These are phyloP conservation scores for Microcebus lehilahytsara DNA, from an alignment of 2,113 vertebrate species.

Conservation along the genomic window DNA sequence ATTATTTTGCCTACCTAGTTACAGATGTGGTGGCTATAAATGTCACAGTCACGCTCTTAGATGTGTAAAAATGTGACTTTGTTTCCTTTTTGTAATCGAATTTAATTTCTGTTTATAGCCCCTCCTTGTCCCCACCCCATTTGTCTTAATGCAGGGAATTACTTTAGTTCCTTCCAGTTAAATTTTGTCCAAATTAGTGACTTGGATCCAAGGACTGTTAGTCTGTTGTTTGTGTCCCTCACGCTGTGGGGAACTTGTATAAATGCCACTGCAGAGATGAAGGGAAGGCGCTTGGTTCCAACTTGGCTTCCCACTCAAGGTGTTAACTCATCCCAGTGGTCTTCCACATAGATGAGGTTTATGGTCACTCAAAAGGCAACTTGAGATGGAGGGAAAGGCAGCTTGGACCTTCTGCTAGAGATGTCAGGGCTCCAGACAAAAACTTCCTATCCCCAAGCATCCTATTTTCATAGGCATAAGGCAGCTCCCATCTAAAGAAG, in stretches of 20 bases:
- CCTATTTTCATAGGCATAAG: background rate
- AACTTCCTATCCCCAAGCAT: background rate
- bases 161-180: background rate
- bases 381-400: background rate
- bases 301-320: background rate
- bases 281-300: background rate
- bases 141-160: background rate
- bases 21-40: background rate
- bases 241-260: background rate
- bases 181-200: background rate
- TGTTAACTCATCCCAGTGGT: background rate
- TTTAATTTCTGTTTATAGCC: background rate
- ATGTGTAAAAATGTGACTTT: background rate
- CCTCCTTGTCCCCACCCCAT: rapidly evolving
- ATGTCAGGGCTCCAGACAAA: background rate
- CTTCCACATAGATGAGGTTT: background rate
- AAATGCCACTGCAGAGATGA: background rate
- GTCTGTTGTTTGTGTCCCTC: background rate
- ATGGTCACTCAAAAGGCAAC: background rate
- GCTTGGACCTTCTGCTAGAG: background rate
- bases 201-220: background rate
- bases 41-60: background rate
- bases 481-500: background rate
- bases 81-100: background rate
- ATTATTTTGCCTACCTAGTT: background rate